phyloP scores from a whole-genome alignment of 2,113 vertebrate species.

The Periophthalmus modestus region DNA sequence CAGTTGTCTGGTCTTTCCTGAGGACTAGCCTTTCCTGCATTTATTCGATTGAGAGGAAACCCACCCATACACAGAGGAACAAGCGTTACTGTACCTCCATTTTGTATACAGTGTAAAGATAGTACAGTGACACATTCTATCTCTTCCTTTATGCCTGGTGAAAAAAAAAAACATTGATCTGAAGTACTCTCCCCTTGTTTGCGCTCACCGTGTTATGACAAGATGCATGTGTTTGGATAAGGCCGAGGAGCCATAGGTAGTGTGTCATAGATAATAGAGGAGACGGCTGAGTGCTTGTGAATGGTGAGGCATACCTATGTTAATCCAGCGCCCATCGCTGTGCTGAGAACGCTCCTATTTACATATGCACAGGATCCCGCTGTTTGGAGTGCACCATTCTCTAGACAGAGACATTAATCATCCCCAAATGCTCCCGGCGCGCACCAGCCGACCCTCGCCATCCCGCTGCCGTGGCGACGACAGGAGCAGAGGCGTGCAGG shows the following conservation, averaged over 20 bases:
- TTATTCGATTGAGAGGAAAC: neutral
- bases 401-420: slow-evolving; percentile 98
- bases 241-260: slow-evolving; percentile 50
- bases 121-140: neutral
- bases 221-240: slow-evolving; percentile 53
- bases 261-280: slow-evolving; percentile 75
- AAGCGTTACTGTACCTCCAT: neutral
- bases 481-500: slow-evolving; percentile 80
- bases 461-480: slow-evolving; percentile 78
- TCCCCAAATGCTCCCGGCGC: slow-evolving; percentile 84
- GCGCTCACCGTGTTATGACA: slow-evolving; percentile 22
- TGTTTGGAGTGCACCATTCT: slow-evolving; percentile 82
- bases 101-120: neutral
- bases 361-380: slow-evolving; percentile 89
- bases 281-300: slow-evolving; percentile 76
- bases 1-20: slow-evolving; percentile 66
- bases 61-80: neutral
- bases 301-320: slow-evolving; percentile 77
- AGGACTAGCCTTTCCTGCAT: too few relatives aligned
- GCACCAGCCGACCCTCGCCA: slow-evolving; percentile 82
- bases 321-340: slow-evolving; percentile 83
- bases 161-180: slow-evolving; percentile 23
- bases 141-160: neutral
- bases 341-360: slow-evolving; percentile 85
- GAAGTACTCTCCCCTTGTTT: slow-evolving; percentile 19